Evolutionary conservation across 2,888 invertebrate genomes (phyloP).

Genomic region (Scaptomyza polygonia): DNA sequence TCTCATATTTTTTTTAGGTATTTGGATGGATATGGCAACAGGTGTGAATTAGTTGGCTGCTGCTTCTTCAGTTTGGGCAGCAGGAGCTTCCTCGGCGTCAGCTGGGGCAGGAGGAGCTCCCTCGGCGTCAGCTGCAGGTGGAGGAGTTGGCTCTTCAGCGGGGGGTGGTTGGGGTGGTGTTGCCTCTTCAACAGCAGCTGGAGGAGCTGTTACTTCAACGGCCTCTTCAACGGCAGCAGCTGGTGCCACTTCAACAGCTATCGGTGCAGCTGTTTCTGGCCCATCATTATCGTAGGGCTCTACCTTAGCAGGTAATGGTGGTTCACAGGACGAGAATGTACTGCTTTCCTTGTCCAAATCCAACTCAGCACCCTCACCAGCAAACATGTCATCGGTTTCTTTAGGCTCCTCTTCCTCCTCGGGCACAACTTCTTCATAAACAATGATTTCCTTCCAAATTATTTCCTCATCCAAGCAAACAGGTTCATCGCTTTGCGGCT

Average conservation of each 20-base stretch:
- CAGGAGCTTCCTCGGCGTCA: constrained; percentile 7
- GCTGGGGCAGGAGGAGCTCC: background rate
- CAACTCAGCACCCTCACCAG: constrained; percentile 9
- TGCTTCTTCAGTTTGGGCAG: constrained; percentile 17
- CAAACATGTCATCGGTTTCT: background rate
- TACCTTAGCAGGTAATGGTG: background rate
- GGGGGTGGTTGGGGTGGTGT: background rate
- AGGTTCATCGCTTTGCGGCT: constrained; percentile 52
- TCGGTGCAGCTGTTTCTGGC: background rate
- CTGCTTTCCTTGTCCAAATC: constrained; percentile 1
- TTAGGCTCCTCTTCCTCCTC: constrained; percentile 38
- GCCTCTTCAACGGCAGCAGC: background rate
- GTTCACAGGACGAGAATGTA: constrained; percentile 6
- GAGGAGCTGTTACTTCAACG: constrained; percentile 4
- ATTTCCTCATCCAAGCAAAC: constrained; percentile 65
- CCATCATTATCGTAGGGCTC: background rate
- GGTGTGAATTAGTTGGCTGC: constrained; percentile 41
- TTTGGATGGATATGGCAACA: constrained; percentile 53
- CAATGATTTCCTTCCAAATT: constrained; percentile 65
- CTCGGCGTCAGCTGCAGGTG: background rate
- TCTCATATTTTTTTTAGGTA: constrained; percentile 29
- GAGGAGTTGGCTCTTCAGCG: constrained; percentile 1
- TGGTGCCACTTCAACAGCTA: background rate
- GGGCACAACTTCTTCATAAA: constrained; percentile 51
- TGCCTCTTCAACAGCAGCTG: constrained; percentile 4